Conservation (phyloP, 35 echinoderm and acorn worm genomes). For the Ophiothrix spiculata region DNA sequence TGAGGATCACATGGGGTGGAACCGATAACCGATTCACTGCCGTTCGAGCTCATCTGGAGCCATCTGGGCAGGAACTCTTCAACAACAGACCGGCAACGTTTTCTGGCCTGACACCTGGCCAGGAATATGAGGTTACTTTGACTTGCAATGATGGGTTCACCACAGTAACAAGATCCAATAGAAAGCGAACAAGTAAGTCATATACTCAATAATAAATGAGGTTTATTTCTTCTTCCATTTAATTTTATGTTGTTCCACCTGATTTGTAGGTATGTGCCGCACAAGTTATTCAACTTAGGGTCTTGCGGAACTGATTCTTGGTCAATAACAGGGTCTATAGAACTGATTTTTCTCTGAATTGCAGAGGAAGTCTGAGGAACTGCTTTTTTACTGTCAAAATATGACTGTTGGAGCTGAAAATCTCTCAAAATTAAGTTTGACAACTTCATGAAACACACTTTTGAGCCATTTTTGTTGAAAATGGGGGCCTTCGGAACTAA, state of each 20-base stretch:
- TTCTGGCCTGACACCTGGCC: background rate
- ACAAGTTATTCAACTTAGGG: too few relatives aligned
- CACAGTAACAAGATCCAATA: background rate
- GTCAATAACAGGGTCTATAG: background rate
- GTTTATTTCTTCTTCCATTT: background rate
- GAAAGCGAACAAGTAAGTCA: background rate
- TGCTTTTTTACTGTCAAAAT: too few relatives aligned
- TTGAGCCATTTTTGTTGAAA: too few relatives aligned
- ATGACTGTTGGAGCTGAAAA: too few relatives aligned
- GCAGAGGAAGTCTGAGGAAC: background rate
- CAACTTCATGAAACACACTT: too few relatives aligned
- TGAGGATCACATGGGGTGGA: background rate
- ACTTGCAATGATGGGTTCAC: background rate
- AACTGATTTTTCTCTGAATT: background rate
- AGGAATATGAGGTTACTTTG: background rate
- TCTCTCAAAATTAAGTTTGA: too few relatives aligned
- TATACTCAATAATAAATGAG: too few relatives aligned
- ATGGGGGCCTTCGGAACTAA: too few relatives aligned
- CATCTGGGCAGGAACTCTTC: too few relatives aligned
- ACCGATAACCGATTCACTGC: background rate
- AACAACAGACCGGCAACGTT: background rate
- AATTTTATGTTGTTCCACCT: background rate
- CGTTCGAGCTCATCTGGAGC: background rate
- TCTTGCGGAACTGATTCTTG: background rate
- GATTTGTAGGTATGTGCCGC: too few relatives aligned